Evolutionary conservation across 2,113 vertebrate genomes (phyloP).

Genomic region (Syngnathoides biaculeatus): DNA sequence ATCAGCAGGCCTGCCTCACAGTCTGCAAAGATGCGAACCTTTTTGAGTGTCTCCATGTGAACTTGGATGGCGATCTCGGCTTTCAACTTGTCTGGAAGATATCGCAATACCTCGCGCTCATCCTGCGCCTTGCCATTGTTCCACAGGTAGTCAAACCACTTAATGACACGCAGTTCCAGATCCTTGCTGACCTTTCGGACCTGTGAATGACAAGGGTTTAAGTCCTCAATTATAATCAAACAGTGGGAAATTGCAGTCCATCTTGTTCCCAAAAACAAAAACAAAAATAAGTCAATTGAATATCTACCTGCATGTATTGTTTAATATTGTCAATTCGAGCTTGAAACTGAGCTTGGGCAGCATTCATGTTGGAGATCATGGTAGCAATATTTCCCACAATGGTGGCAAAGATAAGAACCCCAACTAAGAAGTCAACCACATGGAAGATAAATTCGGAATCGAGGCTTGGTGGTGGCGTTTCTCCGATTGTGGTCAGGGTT

Average conservation of each 20-base stretch:
- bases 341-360: slow-evolving; percentile 93
- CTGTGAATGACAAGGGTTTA: slow-evolving; percentile 28
- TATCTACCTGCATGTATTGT: slow-evolving; percentile 93
- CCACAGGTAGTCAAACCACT: slow-evolving; percentile 98
- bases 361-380: slow-evolving; percentile 99
- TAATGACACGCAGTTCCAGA: slow-evolving; percentile 91
- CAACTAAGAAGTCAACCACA: slow-evolving; percentile 90
- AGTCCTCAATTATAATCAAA: background rate
- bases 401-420: slow-evolving; percentile 95
- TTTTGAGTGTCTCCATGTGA: slow-evolving; percentile 91
- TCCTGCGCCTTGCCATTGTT: slow-evolving; percentile 93
- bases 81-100: slow-evolving; percentile 93
- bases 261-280: background rate
- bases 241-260: background rate
- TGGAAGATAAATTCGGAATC: slow-evolving; percentile 95
- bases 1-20: slow-evolving; percentile 94
- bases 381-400: slow-evolving; percentile 97
- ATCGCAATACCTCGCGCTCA: slow-evolving; percentile 88
- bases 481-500: slow-evolving; percentile 93
- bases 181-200: slow-evolving; percentile 93
- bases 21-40: slow-evolving; percentile 94
- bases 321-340: slow-evolving; percentile 92
- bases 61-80: slow-evolving; percentile 96
- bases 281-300: slow-evolving; percentile 9
- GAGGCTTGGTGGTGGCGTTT: slow-evolving; percentile 88